Conservation (phyloP, 1,140 invertebrate species). For the Sarcophaga bullata region DNA sequence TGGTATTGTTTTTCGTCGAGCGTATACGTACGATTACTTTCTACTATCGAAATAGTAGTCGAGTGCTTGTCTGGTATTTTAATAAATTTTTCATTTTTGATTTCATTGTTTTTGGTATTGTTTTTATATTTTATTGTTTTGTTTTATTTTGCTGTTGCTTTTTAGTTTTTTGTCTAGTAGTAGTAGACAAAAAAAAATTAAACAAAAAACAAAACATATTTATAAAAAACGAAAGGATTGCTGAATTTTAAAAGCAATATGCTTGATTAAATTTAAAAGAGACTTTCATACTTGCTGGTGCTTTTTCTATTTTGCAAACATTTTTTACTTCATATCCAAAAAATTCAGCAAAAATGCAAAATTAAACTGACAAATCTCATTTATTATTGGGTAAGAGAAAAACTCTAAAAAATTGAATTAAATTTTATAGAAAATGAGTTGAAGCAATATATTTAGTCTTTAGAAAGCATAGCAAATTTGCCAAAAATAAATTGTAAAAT, state of each 20-base stretch:
- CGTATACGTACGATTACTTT: background rate
- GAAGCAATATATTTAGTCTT: too few species aligned
- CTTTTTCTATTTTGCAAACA: background rate
- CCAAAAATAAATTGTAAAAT: too few species aligned
- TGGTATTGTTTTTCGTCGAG: background rate
- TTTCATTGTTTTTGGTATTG: background rate
- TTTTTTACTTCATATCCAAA: background rate
- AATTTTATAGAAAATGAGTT: too few species aligned
- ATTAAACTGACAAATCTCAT: background rate
- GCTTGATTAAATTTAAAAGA: constrained; percentile 37
- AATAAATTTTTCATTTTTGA: constrained; percentile 37
- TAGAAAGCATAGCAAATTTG: too few species aligned
- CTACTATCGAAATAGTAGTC: background rate
- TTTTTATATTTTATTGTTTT: constrained; percentile 22
- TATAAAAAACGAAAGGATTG: constrained; percentile 29
- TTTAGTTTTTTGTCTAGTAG: constrained; percentile 31
- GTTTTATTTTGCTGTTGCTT: constrained; percentile 19
- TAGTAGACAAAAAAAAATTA: background rate
- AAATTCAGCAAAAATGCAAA: background rate
- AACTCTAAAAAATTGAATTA: background rate
- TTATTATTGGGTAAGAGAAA: background rate
- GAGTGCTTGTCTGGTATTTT: constrained; percentile 37
- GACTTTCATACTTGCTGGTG: background rate
- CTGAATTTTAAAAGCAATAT: constrained; percentile 38
- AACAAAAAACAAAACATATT: background rate